phyloP scores from a whole-genome alignment of 2,797 vertebrate species.

The Aldrovandia affinis region DNA sequence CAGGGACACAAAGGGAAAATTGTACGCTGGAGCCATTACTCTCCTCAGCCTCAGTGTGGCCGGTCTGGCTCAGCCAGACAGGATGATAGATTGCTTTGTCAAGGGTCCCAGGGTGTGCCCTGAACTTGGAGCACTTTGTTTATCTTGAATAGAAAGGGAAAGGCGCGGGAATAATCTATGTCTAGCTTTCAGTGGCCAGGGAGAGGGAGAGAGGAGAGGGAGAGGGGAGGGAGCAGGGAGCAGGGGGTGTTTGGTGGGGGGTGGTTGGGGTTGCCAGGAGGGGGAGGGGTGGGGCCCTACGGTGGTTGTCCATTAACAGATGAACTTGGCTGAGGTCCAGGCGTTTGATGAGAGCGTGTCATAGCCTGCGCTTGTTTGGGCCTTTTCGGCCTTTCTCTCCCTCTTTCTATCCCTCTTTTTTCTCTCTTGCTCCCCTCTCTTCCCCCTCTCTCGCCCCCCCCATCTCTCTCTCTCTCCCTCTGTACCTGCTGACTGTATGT shows the following conservation, averaged over 20 bases:
- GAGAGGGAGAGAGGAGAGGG: slow-evolving; percentile 34
- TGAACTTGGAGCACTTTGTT: slow-evolving; percentile 99
- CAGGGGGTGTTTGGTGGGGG: slow-evolving; percentile 46
- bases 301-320: slow-evolving; percentile 96
- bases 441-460: neutral
- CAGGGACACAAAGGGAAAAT: slow-evolving; percentile 81
- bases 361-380: slow-evolving; percentile 74
- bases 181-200: slow-evolving; percentile 73
- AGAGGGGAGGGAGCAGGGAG: slow-evolving; percentile 47
- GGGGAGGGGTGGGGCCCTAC: slow-evolving; percentile 61
- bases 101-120: slow-evolving; percentile 97
- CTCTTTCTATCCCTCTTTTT: slow-evolving; percentile 37
- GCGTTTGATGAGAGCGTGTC: slow-evolving; percentile 87
- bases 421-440: neutral
- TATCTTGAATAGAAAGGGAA: slow-evolving; percentile 91
- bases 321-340: slow-evolving; percentile 96
- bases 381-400: slow-evolving; percentile 68
- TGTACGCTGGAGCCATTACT: slow-evolving; percentile 78
- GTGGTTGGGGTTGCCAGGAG: slow-evolving; percentile 56
- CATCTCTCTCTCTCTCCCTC: slow-evolving; percentile 28
- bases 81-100: slow-evolving; percentile 84
- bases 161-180: slow-evolving; percentile 87
- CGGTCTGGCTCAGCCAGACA: slow-evolving; percentile 73
- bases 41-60: slow-evolving; percentile 67
- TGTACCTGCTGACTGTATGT: slow-evolving; percentile 85